phyloP scores from a whole-genome alignment of 2,888 invertebrate genomes.

The Odontocerum albicorne region DNA sequence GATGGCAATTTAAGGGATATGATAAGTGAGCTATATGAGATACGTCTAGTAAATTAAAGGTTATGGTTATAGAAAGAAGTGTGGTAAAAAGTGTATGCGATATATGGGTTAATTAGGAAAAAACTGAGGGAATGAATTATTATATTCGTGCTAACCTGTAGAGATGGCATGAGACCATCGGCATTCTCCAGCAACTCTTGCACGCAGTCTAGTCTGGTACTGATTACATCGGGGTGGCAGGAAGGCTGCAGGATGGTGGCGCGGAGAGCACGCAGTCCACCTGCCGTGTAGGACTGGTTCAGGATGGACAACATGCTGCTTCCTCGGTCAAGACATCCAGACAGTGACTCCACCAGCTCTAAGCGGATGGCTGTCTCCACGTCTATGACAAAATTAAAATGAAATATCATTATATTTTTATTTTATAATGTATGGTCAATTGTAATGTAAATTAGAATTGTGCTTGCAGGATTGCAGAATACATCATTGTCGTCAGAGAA shows the following conservation, averaged over 20 bases:
- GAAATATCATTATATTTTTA: too few relatives aligned
- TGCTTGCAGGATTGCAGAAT: too few relatives aligned
- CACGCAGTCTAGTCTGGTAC: slow-evolving; percentile 71
- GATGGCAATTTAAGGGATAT: too few relatives aligned
- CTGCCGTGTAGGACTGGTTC: slow-evolving; percentile 53
- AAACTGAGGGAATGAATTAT: not conserved
- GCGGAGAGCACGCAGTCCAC: slow-evolving; percentile 77
- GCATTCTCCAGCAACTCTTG: slow-evolving; percentile 73
- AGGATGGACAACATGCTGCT: slow-evolving; percentile 52
- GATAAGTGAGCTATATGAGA: too few relatives aligned
- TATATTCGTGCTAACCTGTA: slow-evolving; percentile 56
- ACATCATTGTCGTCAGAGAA: too few relatives aligned
- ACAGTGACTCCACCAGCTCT: slow-evolving; percentile 66
- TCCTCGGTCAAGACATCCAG: slow-evolving; percentile 50
- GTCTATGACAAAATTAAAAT: slow-evolving; percentile 61
- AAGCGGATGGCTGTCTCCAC: slow-evolving; percentile 77
- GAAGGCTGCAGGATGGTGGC: slow-evolving; percentile 82
- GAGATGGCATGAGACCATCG: slow-evolving; percentile 60
- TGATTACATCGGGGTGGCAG: slow-evolving; percentile 65
- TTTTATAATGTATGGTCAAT: too few relatives aligned
- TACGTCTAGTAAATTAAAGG: too few relatives aligned
- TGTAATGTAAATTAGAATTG: too few relatives aligned
- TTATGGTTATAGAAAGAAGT: too few relatives aligned
- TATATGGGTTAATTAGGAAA: too few relatives aligned
- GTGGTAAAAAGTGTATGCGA: too few relatives aligned